phyloP scores from a whole-genome alignment of 2,797 vertebrate genomes.

The Lepilemur septentrionalis region DNA sequence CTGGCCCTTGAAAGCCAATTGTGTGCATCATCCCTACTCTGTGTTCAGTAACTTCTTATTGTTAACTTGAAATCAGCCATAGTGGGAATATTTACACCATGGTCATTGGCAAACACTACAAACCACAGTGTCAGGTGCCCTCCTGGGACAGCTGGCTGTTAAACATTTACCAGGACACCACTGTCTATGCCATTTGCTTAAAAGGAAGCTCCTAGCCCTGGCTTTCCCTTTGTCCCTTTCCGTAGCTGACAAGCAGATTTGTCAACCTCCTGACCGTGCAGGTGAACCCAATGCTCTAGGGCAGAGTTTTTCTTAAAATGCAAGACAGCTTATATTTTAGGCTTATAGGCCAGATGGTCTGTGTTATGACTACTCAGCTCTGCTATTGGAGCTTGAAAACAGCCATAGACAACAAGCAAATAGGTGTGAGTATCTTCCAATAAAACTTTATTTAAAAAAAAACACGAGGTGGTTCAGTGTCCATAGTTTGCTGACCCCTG shows the following conservation, averaged over 20 bases:
- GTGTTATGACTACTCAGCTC: not conserved
- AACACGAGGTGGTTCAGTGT: not conserved
- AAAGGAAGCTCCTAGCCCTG: not conserved
- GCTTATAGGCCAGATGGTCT: not conserved
- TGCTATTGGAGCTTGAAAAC: not conserved
- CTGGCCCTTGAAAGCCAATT: not conserved
- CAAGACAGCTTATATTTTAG: not conserved
- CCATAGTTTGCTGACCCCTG: not conserved
- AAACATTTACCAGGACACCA: not conserved
- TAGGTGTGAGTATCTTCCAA: not conserved
- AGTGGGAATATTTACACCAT: not conserved
- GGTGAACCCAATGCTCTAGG: not conserved
- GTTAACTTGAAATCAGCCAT: not conserved
- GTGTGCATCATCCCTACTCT: not conserved
- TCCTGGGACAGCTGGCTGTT: not conserved
- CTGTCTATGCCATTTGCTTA: not conserved
- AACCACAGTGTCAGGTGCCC: not conserved
- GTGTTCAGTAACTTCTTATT: not conserved
- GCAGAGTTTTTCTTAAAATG: not conserved
- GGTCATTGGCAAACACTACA: not conserved
- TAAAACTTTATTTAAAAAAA: not conserved
- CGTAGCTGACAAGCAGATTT: not conserved
- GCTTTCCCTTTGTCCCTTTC: not conserved
- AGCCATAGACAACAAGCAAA: not conserved
- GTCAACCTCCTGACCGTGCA: not conserved